phyloP scores from a whole-genome alignment of 2,888 invertebrate genomes.

The Heteromurus nitidus region DNA sequence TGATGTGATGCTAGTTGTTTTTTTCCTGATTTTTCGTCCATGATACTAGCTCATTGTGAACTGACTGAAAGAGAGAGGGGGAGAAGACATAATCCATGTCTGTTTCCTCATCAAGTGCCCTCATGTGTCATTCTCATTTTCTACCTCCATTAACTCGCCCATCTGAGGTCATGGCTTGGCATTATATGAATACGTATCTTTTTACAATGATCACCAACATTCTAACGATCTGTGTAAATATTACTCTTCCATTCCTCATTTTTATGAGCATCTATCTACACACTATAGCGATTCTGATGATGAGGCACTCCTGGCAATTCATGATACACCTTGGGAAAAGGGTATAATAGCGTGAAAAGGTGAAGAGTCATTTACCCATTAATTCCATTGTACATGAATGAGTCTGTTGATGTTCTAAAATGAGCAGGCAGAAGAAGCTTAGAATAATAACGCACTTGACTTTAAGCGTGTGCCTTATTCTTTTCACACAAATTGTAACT shows the following conservation, averaged over 20 bases:
- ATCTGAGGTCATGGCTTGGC: not conserved
- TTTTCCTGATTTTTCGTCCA: slow-evolving; percentile 1
- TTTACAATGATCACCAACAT: too few species aligned
- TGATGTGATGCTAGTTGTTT: not conserved
- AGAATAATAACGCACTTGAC: too few species aligned
- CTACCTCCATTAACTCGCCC: slow-evolving; percentile 39
- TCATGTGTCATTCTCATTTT: slow-evolving; percentile 52
- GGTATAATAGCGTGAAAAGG: slow-evolving; percentile 4
- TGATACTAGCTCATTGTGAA: not conserved
- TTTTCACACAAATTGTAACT: too few species aligned
- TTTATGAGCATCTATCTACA: too few species aligned
- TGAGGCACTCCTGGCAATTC: not conserved
- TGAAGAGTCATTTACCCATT: slow-evolving; percentile 32
- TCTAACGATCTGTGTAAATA: too few species aligned
- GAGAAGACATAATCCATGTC: slow-evolving; percentile 2
- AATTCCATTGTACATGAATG: slow-evolving; percentile 15
- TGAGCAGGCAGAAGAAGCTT: too few species aligned
- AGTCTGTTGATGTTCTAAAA: slow-evolving; percentile 24
- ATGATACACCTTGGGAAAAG: not conserved
- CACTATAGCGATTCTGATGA: not conserved
- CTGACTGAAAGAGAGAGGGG: not conserved
- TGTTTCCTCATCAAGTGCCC: slow-evolving; percentile 39
- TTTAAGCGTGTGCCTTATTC: too few species aligned
- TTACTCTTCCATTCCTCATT: too few species aligned
- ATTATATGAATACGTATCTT: too few species aligned